Evolutionary conservation across 1,140 invertebrate genomes (phyloP).

Genomic region (Pachyrhynchus sulphureomaculatus): DNA sequence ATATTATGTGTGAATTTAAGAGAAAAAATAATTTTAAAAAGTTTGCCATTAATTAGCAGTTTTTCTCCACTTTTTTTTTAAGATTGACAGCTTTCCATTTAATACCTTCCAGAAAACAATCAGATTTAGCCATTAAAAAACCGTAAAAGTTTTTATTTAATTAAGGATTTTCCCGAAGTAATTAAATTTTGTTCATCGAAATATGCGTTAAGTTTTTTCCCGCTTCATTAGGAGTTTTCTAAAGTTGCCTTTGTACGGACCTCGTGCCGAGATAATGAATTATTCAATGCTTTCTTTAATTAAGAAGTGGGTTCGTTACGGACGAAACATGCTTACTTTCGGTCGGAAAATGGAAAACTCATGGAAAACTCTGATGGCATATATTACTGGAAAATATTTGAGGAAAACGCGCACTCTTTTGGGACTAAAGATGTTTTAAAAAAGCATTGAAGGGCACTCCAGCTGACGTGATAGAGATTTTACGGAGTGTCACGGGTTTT

Average conservation of each 20-base stretch:
- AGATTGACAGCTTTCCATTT: not conserved
- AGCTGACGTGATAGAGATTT: not conserved
- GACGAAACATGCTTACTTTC: conserved; percentile 33
- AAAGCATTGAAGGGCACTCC: not conserved
- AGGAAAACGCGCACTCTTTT: not conserved
- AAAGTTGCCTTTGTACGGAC: conserved; percentile 17
- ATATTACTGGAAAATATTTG: conserved; percentile 10
- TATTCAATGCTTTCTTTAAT: conserved; percentile 35
- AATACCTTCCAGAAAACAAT: conserved; percentile 6
- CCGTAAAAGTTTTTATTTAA: conserved; percentile 29
- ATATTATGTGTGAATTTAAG: no score
- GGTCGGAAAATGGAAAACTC: conserved; percentile 25
- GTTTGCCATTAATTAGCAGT: not conserved
- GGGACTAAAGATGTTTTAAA: not conserved
- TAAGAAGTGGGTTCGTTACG: conserved; percentile 33
- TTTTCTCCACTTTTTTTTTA: not conserved
- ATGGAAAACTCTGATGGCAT: conserved; percentile 29
- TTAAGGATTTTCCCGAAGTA: conserved; percentile 21
- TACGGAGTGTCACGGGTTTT: conserved; percentile 2
- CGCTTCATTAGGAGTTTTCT: conserved; percentile 20
- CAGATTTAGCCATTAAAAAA: conserved; percentile 20
- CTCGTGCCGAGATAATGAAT: conserved; percentile 32
- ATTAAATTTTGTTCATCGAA: conserved; percentile 29
- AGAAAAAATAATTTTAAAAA: no score
- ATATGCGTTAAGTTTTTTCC: conserved; percentile 33